Conservation (phyloP, 2,797 vertebrate species). For the Micromesistius poutassou region DNA sequence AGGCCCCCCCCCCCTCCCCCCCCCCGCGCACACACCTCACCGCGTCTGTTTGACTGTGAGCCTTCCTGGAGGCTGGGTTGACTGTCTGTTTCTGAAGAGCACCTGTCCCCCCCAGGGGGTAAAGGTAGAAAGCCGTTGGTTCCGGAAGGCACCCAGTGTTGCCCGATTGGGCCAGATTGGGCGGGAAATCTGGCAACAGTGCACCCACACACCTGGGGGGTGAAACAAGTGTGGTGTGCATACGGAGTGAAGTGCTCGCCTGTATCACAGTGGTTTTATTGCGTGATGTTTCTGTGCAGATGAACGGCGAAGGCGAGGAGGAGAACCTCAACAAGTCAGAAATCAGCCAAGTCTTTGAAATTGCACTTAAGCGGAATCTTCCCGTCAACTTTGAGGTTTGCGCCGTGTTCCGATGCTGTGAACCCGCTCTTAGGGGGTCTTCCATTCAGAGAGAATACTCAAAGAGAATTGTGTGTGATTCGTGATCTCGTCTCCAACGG, state of each 20-base stretch:
- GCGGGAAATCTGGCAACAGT: too few species aligned
- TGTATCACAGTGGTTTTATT: too few species aligned
- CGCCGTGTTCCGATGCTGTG: neutral
- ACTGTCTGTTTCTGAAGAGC: neutral
- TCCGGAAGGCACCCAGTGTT: neutral
- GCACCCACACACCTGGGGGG: too few species aligned
- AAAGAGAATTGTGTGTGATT: neutral
- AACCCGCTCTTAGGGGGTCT: neutral
- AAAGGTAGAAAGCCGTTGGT: neutral
- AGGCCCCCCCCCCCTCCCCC: constrained; percentile 25
- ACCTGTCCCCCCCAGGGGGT: too few species aligned
- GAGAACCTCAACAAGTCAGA: constrained; percentile 99
- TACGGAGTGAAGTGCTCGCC: too few species aligned
- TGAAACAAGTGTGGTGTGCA: too few species aligned
- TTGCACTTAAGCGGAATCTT: constrained; percentile 97
- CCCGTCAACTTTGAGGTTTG: constrained; percentile 97
- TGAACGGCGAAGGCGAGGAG: constrained; percentile 90
- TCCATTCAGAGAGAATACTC: neutral
- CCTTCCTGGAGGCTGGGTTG: too few species aligned
- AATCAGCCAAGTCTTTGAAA: constrained; percentile 99
- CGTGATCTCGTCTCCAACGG: neutral
- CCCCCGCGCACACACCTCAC: neutral
- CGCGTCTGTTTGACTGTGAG: neutral
- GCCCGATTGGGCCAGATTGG: too few species aligned
- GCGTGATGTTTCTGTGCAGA: constrained; percentile 66